Evolutionary conservation across 2,888 invertebrate species (phyloP).

Genomic region (Noctua janthe): DNA sequence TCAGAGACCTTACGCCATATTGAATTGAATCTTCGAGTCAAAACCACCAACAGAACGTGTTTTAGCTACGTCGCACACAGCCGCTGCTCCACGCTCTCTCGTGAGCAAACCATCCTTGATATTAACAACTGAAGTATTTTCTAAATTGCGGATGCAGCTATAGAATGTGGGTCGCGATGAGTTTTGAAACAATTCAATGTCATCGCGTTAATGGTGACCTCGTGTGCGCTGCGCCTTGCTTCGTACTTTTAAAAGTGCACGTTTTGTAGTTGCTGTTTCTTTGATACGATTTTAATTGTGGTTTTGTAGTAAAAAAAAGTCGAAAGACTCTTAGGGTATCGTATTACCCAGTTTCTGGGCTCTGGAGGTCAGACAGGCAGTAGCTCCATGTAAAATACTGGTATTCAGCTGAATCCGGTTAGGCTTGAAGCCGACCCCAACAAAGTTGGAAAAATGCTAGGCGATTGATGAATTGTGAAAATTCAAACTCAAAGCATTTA

Average conservation of each 20-base stretch:
- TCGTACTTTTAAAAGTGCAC: conserved; percentile 53
- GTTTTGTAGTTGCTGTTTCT: conserved; percentile 29
- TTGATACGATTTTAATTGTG: neutral
- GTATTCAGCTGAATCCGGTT: neutral
- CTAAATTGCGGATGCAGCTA: conserved; percentile 75
- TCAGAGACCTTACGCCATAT: neutral
- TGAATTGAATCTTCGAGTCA: conserved; percentile 5
- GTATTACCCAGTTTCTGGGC: neutral
- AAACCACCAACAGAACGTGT: conserved; percentile 42
- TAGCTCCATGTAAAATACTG: neutral
- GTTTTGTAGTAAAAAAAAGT: neutral
- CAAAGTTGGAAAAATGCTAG: too few relatives aligned
- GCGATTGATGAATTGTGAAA: too few relatives aligned
- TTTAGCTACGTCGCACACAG: conserved; percentile 22
- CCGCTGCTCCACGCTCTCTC: conserved; percentile 29
- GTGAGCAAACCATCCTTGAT: conserved; percentile 64
- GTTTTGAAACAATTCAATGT: conserved; percentile 83
- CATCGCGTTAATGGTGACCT: conserved; percentile 69
- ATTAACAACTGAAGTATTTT: conserved; percentile 63
- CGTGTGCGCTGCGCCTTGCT: conserved; percentile 63
- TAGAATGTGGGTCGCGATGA: conserved; percentile 80
- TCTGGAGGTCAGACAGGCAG: neutral
- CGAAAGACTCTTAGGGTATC: neutral
- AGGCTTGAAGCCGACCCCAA: too few relatives aligned
- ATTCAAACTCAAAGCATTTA: too few relatives aligned